phyloP scores from a whole-genome alignment of 2,888 invertebrate genomes.

The Conomelus anceps region DNA sequence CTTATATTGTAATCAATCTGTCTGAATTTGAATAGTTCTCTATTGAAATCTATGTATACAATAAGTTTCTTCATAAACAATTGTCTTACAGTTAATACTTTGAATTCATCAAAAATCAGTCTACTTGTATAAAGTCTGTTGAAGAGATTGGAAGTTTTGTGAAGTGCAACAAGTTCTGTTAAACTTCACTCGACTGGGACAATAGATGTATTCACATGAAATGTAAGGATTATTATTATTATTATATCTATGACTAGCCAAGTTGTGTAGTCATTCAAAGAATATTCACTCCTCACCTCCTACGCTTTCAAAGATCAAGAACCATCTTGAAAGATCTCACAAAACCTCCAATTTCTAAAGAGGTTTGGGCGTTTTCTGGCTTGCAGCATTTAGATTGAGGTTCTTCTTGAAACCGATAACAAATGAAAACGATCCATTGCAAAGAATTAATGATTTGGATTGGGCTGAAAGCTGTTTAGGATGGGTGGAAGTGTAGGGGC shows the following conservation, averaged over 20 bases:
- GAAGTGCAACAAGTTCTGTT: no score
- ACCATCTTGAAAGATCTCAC: background rate
- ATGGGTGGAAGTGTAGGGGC: background rate
- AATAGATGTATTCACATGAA: background rate
- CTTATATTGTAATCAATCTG: no score
- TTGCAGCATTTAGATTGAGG: background rate
- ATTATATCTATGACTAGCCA: background rate
- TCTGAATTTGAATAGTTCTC: no score
- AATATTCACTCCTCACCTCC: background rate
- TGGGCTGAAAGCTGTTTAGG: background rate
- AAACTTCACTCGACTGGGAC: background rate
- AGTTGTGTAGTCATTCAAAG: background rate
- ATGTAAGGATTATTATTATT: background rate
- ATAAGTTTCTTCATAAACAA: no score
- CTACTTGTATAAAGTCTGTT: no score
- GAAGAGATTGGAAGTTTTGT: no score
- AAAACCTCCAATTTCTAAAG: background rate
- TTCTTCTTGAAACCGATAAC: background rate
- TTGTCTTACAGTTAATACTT: no score
- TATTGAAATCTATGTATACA: no score
- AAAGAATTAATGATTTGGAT: background rate
- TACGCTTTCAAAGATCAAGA: background rate
- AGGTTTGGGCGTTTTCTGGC: background rate
- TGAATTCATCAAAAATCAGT: no score
- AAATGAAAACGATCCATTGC: background rate